Evolutionary conservation across 2,797 vertebrate species (phyloP).

Genomic region (Schizopygopsis malacanthus): DNA sequence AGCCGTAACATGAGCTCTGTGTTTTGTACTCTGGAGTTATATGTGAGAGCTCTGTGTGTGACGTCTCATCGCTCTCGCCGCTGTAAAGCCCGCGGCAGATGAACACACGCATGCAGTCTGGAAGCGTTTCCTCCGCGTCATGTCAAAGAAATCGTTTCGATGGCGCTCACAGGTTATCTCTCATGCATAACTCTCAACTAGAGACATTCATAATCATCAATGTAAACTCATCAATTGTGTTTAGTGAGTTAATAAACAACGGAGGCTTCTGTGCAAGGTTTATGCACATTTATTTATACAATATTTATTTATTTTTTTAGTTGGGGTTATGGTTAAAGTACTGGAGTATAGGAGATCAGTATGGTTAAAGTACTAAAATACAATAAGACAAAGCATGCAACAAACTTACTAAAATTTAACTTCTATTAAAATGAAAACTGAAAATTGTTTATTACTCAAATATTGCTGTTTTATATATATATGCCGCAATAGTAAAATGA

Average conservation of each 20-base stretch:
- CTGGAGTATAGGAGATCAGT: neutral
- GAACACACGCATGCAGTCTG: neutral
- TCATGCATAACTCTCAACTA: neutral
- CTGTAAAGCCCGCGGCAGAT: neutral
- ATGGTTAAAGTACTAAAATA: neutral
- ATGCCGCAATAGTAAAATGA: neutral
- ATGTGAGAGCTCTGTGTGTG: neutral
- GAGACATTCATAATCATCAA: neutral
- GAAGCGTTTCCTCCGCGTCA: neutral
- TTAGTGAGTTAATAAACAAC: neutral
- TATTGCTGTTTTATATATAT: too few species aligned
- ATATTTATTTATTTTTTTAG: too few species aligned
- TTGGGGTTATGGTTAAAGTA: too few species aligned
- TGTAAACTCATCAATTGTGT: neutral
- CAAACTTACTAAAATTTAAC: neutral
- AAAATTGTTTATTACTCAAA: neutral
- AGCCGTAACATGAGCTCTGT: constrained; percentile 39
- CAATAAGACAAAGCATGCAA: neutral
- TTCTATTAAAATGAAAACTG: neutral
- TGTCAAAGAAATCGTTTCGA: neutral
- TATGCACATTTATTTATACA: neutral
- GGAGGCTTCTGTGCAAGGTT: too few species aligned
- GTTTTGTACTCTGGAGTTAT: neutral
- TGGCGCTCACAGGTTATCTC: neutral
- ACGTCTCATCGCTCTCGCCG: neutral